Base-by-base conservation (phyloP, 2,113 vertebrate species). In the Malurus melanocephalus region DNA sequence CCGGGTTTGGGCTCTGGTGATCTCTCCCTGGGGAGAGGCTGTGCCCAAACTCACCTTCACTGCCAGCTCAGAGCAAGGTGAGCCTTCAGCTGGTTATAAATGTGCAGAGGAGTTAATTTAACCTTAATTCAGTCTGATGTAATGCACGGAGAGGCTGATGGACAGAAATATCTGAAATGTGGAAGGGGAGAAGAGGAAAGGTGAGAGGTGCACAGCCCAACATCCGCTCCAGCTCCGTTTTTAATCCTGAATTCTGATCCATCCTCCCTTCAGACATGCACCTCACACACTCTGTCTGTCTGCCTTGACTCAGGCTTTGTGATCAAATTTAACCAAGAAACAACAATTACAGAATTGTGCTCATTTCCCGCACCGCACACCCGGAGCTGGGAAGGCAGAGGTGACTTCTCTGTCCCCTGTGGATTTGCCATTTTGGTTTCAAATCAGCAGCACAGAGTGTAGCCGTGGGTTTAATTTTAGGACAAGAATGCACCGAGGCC, bases 141-240 rank as follows among this genome's bases (percentile, higher is more conserved):
- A 6, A 6, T 9, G 24, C 7, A 7, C 9, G 60, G 67, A 28
- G 60, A 51, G 32, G 53, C 33, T 46, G 26, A 28, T 30, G 68
- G 67, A 10, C 59, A 30, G 0, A 1, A 67, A 8, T 1, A 0
- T 6, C 16, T 1, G 2, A 14, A 21, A 33, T 4, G 4, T 0
- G 52, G 16, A 42, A 10, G 52, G 38, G 24, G 27, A 72, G 16
- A 5, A 15, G 52, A 66, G 30, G 48, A 67, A 43, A 38, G 80
- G 1, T 42, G 38, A 1, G 38, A 32, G 22, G 11, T 32, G 68
- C 77, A 49, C 24, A 72, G 26, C 23, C 21, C 24, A 38, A 13
- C 49, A 2, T 22, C 21, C 53, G 5, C 5, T 43, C 40, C 10
- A 12, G 48, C 2, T 69, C 6, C 23, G 19, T 5, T n/a, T 19